Conservation (phyloP, 2,113 vertebrate genomes). For the Forbesichthys papilliferus region DNA sequence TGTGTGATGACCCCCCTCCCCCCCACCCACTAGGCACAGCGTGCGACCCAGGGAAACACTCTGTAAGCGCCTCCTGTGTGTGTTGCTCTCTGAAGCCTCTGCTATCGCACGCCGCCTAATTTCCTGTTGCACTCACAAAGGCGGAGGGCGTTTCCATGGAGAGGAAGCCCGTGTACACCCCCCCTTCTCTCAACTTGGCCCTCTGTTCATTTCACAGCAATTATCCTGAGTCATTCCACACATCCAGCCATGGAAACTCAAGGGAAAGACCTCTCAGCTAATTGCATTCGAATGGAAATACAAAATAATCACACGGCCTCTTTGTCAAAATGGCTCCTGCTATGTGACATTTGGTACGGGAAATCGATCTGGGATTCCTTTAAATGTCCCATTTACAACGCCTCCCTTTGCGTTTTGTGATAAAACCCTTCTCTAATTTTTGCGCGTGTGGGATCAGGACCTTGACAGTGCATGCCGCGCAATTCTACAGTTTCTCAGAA, state of each 20-base stretch:
- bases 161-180: constrained; percentile 64
- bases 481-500: constrained; percentile 13
- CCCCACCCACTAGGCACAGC: constrained; percentile 52
- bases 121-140: constrained; percentile 68
- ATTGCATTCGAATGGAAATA: constrained; percentile 77
- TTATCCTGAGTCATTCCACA: constrained; percentile 71
- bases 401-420: constrained; percentile 47
- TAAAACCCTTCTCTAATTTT: constrained; percentile 41
- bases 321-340: constrained; percentile 66
- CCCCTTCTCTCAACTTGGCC: constrained; percentile 59
- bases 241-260: constrained; percentile 65
- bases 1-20: constrained; percentile 61
- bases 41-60: constrained; percentile 63
- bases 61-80: constrained; percentile 62
- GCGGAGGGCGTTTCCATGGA: constrained; percentile 72
- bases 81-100: constrained; percentile 65
- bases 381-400: constrained; percentile 63
- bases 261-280: constrained; percentile 67
- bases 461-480: constrained; percentile 19
- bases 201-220: constrained; percentile 77
- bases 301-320: constrained; percentile 71
- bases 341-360: constrained; percentile 55
- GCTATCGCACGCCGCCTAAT: constrained; percentile 70
- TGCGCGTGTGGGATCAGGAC: constrained; percentile 30
- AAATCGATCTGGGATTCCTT: constrained; percentile 62